Percentiles rank a stretch among this genome's conserved stretches.
Conservation (phyloP, 2,113 vertebrate genomes). For the Uropsilus gracilis region DNA sequence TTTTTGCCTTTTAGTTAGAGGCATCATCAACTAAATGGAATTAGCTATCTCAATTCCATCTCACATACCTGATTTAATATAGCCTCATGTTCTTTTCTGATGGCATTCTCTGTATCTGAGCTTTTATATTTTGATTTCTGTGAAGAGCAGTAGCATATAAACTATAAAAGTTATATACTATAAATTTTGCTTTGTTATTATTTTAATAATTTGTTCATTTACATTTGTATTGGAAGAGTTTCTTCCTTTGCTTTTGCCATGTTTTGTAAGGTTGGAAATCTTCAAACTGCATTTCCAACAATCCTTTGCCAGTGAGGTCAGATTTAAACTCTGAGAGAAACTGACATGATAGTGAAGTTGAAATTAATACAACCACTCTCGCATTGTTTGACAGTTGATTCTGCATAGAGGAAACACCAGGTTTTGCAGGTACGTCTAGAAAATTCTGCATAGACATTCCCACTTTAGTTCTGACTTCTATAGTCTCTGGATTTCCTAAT, state of each 20-base stretch:
- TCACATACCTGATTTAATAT: neutral
- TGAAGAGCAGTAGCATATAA: neutral
- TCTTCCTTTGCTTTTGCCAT: neutral
- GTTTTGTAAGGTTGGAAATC: neutral
- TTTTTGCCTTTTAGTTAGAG: neutral
- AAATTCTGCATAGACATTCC: neutral
- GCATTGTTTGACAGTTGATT: neutral
- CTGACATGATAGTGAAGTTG: neutral
- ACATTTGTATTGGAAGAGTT: neutral
- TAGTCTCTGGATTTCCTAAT: neutral
- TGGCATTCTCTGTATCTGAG: neutral
- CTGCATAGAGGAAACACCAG: neutral
- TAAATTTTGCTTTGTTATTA: neutral
- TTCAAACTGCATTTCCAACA: neutral
- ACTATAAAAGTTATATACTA: too few species aligned
- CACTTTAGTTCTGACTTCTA: neutral
- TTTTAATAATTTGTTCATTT: neutral
- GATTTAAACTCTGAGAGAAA: neutral
- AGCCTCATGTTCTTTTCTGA: neutral
- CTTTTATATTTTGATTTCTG: neutral
- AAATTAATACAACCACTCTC: neutral
- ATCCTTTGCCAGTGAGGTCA: neutral
- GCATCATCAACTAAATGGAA: neutral
- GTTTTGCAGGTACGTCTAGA: neutral
- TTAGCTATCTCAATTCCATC: neutral